Conservation (phyloP, 2,888 invertebrate genomes). For the Spilosoma lubricipeda region DNA sequence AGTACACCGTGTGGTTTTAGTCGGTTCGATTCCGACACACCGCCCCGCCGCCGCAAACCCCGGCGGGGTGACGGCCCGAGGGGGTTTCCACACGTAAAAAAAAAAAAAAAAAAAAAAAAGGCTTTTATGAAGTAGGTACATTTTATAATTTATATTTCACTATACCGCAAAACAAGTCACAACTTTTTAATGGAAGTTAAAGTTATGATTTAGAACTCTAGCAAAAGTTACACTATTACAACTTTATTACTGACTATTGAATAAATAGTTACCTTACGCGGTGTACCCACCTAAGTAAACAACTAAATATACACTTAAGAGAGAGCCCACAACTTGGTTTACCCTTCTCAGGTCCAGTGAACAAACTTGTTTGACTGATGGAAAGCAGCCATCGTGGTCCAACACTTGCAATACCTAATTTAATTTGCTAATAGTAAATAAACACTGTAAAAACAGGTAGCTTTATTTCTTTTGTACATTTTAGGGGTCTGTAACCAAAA, state of each 20-base stretch:
- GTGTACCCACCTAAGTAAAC: neutral
- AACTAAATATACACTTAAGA: constrained; percentile 1
- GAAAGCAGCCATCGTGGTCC: neutral
- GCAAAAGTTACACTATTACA: neutral
- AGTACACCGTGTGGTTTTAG: no score
- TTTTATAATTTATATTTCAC: no score
- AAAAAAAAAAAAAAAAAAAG: no score
- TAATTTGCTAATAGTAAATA: neutral
- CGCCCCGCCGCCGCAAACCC: no score
- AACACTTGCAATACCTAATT: neutral
- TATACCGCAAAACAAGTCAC: no score
- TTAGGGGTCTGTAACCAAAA: no score
- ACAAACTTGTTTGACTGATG: neutral
- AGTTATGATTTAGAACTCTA: no score
- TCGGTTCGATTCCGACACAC: no score
- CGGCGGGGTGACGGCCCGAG: no score
- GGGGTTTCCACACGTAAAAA: no score
- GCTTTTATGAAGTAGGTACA: no score
- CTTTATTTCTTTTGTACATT: neutral
- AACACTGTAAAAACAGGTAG: neutral
- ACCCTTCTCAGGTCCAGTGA: neutral
- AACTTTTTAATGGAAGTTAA: no score
- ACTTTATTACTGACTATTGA: neutral
- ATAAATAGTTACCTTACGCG: neutral
- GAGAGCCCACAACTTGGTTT: neutral